phyloP scores from a whole-genome alignment of 2,888 invertebrate genomes.

The Malthinus flaveolus region DNA sequence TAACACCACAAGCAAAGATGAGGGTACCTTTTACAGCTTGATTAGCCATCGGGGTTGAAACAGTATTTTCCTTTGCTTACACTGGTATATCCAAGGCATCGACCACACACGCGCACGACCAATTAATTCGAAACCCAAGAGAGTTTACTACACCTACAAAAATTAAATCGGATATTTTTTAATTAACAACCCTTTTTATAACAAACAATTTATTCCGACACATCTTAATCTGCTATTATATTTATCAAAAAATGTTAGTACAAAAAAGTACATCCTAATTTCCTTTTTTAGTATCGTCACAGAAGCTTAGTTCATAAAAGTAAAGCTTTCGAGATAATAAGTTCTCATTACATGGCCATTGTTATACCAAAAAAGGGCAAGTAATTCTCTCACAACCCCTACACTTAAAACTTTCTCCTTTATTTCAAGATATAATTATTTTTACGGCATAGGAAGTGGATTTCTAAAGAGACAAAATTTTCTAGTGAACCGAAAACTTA shows the following conservation, averaged over 20 bases:
- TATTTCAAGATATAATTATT: no score
- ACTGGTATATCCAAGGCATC: no score
- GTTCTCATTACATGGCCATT: slow-evolving; percentile 22
- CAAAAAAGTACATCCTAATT: slow-evolving; percentile 1
- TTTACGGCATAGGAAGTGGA: no score
- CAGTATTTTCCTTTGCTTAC: slow-evolving; percentile 19
- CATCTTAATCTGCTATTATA: not conserved
- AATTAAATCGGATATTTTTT: no score
- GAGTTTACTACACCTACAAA: no score
- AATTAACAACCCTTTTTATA: no score
- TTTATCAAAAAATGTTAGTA: not conserved
- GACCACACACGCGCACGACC: not conserved
- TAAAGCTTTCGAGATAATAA: slow-evolving; percentile 15
- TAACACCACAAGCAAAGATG: slow-evolving; percentile 18
- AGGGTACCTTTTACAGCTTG: slow-evolving; percentile 24
- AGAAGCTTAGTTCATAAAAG: slow-evolving; percentile 6
- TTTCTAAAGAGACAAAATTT: no score
- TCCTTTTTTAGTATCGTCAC: not conserved
- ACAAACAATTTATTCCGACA: not conserved
- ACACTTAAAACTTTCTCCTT: slow-evolving; percentile 28
- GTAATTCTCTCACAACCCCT: slow-evolving; percentile 20
- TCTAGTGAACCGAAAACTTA: no score
- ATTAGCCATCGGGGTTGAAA: slow-evolving; percentile 24
- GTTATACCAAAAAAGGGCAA: slow-evolving; percentile 13
- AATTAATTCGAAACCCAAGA: not conserved